Base-by-base conservation (phyloP, 2,888 invertebrate species). In the Campopleginae sp. region DNA sequence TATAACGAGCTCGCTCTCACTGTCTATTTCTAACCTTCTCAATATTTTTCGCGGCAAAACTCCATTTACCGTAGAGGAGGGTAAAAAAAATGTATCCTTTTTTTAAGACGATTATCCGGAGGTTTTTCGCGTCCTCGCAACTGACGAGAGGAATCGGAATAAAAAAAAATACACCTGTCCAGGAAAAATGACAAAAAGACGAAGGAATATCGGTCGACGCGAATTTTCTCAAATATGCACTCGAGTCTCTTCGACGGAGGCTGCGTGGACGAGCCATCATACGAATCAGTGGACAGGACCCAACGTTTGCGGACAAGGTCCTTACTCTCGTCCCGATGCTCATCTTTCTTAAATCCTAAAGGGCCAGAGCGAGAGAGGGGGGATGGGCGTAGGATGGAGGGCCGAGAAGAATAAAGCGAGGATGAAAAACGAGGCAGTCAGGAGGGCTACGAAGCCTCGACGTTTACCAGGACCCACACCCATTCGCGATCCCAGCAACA, bases 401-500 rank as follows among this genome's bases (percentile, higher is more conserved):
- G 65, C 42, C 72, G 54, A 70, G 33, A 14, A 70, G 72, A 54
- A 75, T 42, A 44, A 42, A 80, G 70, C 58, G 70, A 84, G 72
- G 31, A 82, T 83, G 84, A 84, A 79, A 79, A 82, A 81, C 46
- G 85, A 81, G 38, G 81, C 74, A 82, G 75, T 77, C 70, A 75
- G 80, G 84, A 75, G 79, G 84, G 74, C 82, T 80, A n/a, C 17
- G 72, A 31, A 23, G 66, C 80, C 74, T 84, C 79, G n/a, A 76
- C 75, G 12, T 65, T 10, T 27, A 46, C 54, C 12, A 17, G 31
- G n/a, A 58, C 44, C 27, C 66, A 83, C 66, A 68, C 77, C 74
- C 81, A 54, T 77, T 74, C 74, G 74, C 68, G 33, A 75, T 75
- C 77, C 68, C 77, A 66, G 38, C 63, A 61, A 79, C 70, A 74